Evolutionary conservation across 2,113 vertebrate species (phyloP), one percentile per base, ranked within the genome.

Genomic region (Mionectes macconnelli): DNA sequence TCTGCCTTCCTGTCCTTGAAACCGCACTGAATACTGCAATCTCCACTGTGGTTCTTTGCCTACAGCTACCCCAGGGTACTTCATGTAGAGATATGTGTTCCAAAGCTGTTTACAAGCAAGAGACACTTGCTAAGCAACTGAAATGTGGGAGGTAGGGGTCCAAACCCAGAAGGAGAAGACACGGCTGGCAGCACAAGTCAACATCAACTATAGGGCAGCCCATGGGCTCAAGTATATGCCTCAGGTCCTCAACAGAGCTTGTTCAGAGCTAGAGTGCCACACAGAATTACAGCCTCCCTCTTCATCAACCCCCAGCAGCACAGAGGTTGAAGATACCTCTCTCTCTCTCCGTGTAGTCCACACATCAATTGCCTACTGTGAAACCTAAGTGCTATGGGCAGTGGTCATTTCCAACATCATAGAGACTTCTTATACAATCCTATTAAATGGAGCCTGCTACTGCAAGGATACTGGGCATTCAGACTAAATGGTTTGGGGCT

Each of bases 341-440:
- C 44, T 56, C 44, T 53, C 5, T 52, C 44, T 53, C n/a, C n/a
- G 5, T 31, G 19, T 10, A 90, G 44, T 14, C 21, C 39, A 47
- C 27, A 44, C 5, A 68, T 27, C 45, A 62, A 55, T 12, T 74
- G 28, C 9, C 31, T 15, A 13, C 6, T n/a, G 6, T 21, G n/a
- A 80, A 88, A 69, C 0, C 0, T 7, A 33, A 86, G 22, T 49
- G 33, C 50, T 30, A 5, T 4, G 12, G 15, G 16, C 10, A 1
- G 5, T 25, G 30, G 47, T 35, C 10, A 76, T 57, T 75, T 80
- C 47, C 42, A 47, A 2, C 28, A 52, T 19, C 53, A 24, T 7
- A 50, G 0, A 1, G 49, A 72, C n/a, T 27, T 63, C 25, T 68
- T 8, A 23, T 0, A 13, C 27, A 69, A 42, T 8, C 8, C 30